These are phyloP conservation scores for Disparrhopalites patrizii DNA, from an alignment of 2,888 invertebrate genomes.

Conservation along the genomic window DNA sequence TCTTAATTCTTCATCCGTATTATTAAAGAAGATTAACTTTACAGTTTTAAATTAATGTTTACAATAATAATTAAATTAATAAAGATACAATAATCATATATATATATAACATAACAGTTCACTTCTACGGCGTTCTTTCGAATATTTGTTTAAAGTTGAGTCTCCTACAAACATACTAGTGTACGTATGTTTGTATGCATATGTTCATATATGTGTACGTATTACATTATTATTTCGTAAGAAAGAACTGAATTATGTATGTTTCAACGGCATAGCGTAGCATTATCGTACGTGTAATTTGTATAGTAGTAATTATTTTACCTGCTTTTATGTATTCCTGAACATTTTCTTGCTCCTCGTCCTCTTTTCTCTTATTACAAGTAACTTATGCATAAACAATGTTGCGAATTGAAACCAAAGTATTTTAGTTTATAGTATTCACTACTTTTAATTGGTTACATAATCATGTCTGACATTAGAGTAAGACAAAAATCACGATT, in stretches of 20 bases:
- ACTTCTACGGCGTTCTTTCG: background rate
- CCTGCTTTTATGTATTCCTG: background rate
- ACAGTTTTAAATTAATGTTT: constrained; percentile 24
- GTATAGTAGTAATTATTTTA: too few species aligned
- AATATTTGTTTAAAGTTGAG: background rate
- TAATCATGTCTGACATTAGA: constrained; percentile 2
- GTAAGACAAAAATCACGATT: constrained; percentile 26
- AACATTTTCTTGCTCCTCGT: background rate
- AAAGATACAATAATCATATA: constrained; percentile 26
- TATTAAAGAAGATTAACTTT: constrained; percentile 18
- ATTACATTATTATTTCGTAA: constrained; percentile 15
- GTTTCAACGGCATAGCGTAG: background rate
- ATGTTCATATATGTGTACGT: background rate
- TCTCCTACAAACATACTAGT: background rate
- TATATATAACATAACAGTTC: too few species aligned
- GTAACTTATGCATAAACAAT: background rate
- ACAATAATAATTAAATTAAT: constrained; percentile 14
- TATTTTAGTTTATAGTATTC: background rate
- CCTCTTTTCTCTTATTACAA: background rate
- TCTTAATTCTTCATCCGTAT: constrained; percentile 22
- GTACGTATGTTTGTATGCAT: constrained; percentile 3
- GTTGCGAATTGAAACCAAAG: background rate
- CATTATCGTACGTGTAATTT: background rate
- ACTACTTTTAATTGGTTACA: constrained; percentile 8
- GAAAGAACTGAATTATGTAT: constrained; percentile 21